Base-by-base conservation (phyloP, 2,113 vertebrate genomes). In the Octodon degus region DNA sequence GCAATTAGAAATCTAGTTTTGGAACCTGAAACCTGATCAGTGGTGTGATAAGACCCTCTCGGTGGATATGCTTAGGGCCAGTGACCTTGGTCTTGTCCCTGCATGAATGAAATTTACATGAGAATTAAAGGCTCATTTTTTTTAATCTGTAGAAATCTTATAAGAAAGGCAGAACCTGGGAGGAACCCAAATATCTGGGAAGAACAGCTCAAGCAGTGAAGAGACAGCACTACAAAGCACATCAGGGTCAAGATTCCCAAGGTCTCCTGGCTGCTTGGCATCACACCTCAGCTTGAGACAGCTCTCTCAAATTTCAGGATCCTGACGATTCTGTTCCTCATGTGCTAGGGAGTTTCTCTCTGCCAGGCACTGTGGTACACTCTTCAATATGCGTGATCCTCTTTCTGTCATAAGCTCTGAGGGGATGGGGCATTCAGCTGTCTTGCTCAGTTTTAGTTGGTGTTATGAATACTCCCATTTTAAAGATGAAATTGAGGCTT, bases 11-110 rank as follows among this genome's bases (percentile, higher is more conserved):
- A 82, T 76, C 70, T 65, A 65, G 55, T 83, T 25, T 79, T 72
- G 84, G 63, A 92, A 72, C 83, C 89, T 62, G 58, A 5, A 53
- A 93, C 94, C 37, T 43, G 2, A 79, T 95, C 88, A 30, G 62
- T 77, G n/a, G 74, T 60, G 93, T 16, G 68, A 94, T 14, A 93
- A 97, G 86, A 80, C 72, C 84, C 53, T 87, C 77, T 96, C 81
- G 68, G 93, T 70, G 83, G 76, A 95, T 72, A 95, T 90, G 67
- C 86, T 96, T 53, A 2, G 89, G 76, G 63, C 14, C 34, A 25
- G 40, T 40, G 80, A 91, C n/a, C 20, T 67, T 84, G 47, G 14
- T 30, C 55, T 84, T 81, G 17, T n/a, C 47, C 24, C 22, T 70
- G 17, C 13, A 12, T 3, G 19, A 88, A 86, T 76, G 63, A 14